Conservation (phyloP, 2,888 invertebrate genomes). For the Sepioteuthis lessoniana region DNA sequence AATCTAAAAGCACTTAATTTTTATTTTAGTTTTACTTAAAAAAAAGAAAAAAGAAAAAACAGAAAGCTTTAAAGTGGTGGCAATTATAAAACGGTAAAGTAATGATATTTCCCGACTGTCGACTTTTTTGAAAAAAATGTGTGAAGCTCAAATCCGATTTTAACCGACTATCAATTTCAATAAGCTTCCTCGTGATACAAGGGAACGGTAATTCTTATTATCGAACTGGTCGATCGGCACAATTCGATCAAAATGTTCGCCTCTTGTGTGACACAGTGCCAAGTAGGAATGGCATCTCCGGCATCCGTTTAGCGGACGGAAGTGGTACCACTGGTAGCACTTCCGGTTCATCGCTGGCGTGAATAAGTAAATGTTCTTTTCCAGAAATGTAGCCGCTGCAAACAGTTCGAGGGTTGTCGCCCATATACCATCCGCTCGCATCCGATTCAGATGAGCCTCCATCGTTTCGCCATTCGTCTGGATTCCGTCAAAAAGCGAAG, state of each 20-base stretch:
- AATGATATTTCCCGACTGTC: too few species aligned
- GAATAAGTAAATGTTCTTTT: background rate
- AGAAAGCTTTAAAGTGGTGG: too few species aligned
- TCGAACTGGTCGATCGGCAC: background rate
- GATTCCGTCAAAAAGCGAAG: background rate
- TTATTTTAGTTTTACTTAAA: too few species aligned
- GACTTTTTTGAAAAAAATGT: too few species aligned
- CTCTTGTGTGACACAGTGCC: background rate
- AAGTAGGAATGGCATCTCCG: background rate
- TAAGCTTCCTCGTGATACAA: background rate
- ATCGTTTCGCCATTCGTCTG: background rate
- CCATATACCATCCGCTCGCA: background rate
- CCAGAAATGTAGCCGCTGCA: background rate
- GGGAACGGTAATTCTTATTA: conserved; percentile 19
- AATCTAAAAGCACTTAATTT: too few species aligned
- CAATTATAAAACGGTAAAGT: too few species aligned
- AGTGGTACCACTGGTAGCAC: background rate
- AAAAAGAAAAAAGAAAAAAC: too few species aligned
- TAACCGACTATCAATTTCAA: background rate
- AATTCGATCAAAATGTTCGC: conserved; percentile 8
- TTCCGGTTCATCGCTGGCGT: background rate
- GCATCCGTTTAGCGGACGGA: background rate
- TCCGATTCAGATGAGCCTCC: background rate
- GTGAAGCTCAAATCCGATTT: too few species aligned
- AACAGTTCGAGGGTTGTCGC: conserved; percentile 38